Conservation (phyloP, 2,113 vertebrate species). For the Paracanthobrama guichenoti region DNA sequence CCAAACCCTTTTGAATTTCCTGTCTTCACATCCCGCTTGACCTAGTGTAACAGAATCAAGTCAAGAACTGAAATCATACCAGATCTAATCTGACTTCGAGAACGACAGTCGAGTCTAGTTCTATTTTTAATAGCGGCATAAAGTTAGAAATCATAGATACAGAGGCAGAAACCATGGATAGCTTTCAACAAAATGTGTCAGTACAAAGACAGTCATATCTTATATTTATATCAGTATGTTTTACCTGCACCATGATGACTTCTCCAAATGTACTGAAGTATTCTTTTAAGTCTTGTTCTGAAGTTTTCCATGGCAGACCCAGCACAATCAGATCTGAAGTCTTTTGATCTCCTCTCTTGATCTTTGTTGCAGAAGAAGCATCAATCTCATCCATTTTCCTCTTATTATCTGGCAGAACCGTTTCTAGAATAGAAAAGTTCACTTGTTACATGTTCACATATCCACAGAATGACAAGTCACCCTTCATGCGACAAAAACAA, state of each 20-base stretch:
- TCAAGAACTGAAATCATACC: not conserved
- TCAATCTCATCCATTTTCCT: constrained; percentile 99
- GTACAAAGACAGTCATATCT: not conserved
- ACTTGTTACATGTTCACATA: not conserved
- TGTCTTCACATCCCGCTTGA: constrained; percentile 95
- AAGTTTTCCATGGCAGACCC: constrained; percentile 96
- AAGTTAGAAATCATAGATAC: not conserved
- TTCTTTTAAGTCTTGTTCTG: constrained; percentile 96
- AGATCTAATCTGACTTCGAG: not conserved
- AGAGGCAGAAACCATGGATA: not conserved
- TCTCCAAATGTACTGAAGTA: constrained; percentile 98
- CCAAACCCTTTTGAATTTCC: constrained; percentile 98
- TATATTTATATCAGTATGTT: not conserved
- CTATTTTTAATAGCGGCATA: constrained; percentile 4
- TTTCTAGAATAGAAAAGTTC: constrained; percentile 24
- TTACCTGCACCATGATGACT: constrained; percentile 99
- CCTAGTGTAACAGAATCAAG: constrained; percentile 69
- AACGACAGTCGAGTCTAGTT: not conserved
- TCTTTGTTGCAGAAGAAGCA: constrained; percentile 94
- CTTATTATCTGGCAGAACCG: constrained; percentile 86
- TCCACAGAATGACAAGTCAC: not conserved
- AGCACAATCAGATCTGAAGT: constrained; percentile 96
- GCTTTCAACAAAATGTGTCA: not conserved
- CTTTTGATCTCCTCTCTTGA: constrained; percentile 96
- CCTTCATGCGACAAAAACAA: not conserved